Conservation (phyloP, 2,797 vertebrate species). For the Phalloptychus januarius region DNA sequence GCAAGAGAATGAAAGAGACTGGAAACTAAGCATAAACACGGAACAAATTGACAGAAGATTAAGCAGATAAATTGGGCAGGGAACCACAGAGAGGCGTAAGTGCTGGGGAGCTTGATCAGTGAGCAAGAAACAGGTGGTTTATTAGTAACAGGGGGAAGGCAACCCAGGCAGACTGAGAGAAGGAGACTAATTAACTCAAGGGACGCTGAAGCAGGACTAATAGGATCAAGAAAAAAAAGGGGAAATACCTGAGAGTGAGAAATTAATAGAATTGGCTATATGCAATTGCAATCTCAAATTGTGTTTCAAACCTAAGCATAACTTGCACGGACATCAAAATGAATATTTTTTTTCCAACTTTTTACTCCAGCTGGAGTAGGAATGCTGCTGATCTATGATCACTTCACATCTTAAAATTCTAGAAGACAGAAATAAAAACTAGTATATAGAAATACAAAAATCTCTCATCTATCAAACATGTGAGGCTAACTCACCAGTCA, state of each 20-base stretch:
- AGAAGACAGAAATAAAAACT: not conserved
- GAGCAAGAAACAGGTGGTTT: not conserved
- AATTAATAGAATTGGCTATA: not conserved
- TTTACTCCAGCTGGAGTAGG: not conserved
- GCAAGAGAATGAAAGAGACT: not conserved
- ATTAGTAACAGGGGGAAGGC: not conserved
- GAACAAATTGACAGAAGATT: not conserved
- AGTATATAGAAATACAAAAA: not conserved
- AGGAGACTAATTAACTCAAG: not conserved
- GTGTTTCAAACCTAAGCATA: not conserved
- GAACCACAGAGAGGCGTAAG: not conserved
- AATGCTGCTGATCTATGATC: not conserved
- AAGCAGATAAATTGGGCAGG: not conserved
- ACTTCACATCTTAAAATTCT: conserved; percentile 4
- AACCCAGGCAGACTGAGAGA: not conserved
- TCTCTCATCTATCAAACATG: not conserved
- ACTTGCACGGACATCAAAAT: not conserved
- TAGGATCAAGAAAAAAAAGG: not conserved
- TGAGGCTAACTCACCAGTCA: not conserved
- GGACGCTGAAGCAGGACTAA: not conserved
- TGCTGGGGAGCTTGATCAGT: not conserved
- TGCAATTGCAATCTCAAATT: not conserved
- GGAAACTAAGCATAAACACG: not conserved
- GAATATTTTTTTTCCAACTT: not conserved
- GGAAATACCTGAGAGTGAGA: not conserved